Evolutionary conservation across 1,140 invertebrate species (phyloP).

Genomic region (Rhopalosiphum padi): DNA sequence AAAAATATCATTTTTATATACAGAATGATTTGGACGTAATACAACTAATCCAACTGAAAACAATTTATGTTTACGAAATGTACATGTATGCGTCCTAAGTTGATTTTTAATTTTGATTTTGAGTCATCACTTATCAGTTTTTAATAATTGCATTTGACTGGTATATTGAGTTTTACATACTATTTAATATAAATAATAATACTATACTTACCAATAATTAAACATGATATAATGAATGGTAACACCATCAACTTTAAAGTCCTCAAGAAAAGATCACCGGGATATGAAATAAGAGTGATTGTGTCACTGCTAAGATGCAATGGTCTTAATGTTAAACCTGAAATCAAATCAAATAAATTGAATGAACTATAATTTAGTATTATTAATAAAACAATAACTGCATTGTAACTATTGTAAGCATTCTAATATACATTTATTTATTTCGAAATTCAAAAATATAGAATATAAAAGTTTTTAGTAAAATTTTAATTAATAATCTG

Average conservation of each 20-base stretch:
- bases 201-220: constrained; percentile 75
- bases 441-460: background rate
- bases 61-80: background rate
- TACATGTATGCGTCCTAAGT: background rate
- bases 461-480: background rate
- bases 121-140: background rate
- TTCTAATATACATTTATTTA: background rate
- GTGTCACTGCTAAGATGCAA: constrained; percentile 74
- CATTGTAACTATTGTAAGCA: background rate
- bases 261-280: constrained; percentile 90
- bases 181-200: background rate
- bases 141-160: background rate
- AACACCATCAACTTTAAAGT: constrained; percentile 87
- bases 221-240: constrained; percentile 85
- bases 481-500: background rate
- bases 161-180: background rate
- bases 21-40: background rate
- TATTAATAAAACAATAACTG: background rate
- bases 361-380: background rate
- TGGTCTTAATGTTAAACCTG: constrained; percentile 77
- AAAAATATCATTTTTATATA: background rate
- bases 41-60: background rate
- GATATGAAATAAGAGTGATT: constrained; percentile 85
- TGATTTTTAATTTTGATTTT: background rate
- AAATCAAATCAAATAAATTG: constrained; percentile 61